Conservation (phyloP, 2,888 invertebrate genomes). For the Machimus atricapillus region DNA sequence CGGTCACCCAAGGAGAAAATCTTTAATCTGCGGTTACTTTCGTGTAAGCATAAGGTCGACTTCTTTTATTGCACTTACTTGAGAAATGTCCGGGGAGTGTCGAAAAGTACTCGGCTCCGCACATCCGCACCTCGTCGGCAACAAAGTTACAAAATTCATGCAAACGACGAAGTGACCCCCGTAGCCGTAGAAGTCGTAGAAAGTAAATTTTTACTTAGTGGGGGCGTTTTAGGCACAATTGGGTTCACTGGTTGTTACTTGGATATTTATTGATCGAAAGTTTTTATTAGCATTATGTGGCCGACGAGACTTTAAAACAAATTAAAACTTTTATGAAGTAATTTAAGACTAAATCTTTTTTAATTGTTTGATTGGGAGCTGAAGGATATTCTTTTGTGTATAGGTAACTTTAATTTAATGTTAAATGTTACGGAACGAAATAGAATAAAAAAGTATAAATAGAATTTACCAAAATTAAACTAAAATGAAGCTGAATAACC, state of each 20-base stretch:
- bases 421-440: no score
- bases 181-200: neutral
- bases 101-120: conserved; percentile 16
- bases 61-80: conserved; percentile 43
- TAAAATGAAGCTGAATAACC: no score
- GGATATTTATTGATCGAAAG: neutral
- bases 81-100: neutral
- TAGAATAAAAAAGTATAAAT: no score
- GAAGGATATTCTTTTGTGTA: no score
- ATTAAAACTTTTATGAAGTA: no score
- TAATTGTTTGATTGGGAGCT: no score
- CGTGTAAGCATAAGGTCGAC: conserved; percentile 30
- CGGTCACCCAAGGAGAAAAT: conserved; percentile 49
- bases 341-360: no score
- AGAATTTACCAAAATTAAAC: no score
- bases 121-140: neutral
- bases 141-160: neutral
- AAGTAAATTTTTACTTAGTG: neutral
- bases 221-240: neutral
- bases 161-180: neutral
- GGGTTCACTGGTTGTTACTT: neutral
- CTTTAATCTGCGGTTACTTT: conserved; percentile 48
- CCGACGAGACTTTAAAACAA: neutral
- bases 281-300: neutral
- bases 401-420: no score